phyloP scores from a whole-genome alignment of 2,113 vertebrate genomes.

The Cyanoliseus patagonus region DNA sequence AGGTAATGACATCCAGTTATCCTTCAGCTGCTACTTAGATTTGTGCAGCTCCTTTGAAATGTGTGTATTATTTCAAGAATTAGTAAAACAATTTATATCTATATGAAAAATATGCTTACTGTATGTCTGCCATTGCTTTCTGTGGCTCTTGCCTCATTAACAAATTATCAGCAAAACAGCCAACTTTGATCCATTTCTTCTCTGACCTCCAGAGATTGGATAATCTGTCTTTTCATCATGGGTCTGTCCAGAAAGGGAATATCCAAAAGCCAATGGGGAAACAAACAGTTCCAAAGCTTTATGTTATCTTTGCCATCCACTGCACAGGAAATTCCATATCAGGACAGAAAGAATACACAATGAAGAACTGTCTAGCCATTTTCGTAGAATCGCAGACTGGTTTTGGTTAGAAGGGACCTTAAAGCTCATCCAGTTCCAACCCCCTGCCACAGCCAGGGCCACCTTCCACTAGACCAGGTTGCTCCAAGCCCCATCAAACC shows the following conservation, averaged over 20 bases:
- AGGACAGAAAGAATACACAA: not conserved
- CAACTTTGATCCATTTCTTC: not conserved
- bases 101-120: not conserved
- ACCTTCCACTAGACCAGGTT: not conserved
- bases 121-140: not conserved
- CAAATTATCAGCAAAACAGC: not conserved
- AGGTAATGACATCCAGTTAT: not conserved
- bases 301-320: not conserved
- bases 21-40: not conserved
- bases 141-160: not conserved
- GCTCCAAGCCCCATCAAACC: not conserved
- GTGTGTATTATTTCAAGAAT: not conserved
- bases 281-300: not conserved
- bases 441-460: not conserved
- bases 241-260: not conserved
- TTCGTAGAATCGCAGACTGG: not conserved
- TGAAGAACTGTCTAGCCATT: not conserved
- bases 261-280: not conserved
- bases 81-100: not conserved
- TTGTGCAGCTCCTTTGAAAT: not conserved
- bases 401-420: not conserved
- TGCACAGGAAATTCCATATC: not conserved
- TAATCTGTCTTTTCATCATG: not conserved
- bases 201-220: not conserved
- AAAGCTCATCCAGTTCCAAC: not conserved